phyloP scores from a whole-genome alignment of 37 sponge, comb jelly and placozoan species.

The Oopsacas minuta region DNA sequence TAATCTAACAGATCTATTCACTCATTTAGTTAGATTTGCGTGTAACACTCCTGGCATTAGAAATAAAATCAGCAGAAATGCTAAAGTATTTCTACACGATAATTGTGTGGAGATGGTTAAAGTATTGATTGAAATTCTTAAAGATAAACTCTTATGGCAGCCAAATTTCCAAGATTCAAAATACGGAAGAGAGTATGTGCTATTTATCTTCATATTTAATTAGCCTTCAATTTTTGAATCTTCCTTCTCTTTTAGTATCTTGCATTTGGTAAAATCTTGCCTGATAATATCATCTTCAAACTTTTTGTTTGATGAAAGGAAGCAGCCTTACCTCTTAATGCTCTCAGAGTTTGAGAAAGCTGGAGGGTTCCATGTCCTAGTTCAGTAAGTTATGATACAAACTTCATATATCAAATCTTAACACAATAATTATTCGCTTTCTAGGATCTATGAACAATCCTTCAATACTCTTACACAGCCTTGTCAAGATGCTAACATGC shows the following conservation, averaged over 20 bases:
- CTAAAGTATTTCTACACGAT: background rate
- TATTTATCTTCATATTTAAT: background rate
- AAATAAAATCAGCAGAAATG: background rate
- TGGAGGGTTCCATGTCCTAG: conserved; percentile 47
- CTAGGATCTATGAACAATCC: background rate
- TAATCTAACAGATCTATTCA: conserved; percentile 7
- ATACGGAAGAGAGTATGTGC: background rate
- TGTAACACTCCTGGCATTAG: background rate
- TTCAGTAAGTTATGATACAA: conserved; percentile 34
- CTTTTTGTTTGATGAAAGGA: conserved; percentile 82
- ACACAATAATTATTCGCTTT: background rate
- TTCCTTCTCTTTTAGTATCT: background rate
- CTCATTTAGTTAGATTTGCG: background rate
- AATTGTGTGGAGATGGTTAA: background rate
- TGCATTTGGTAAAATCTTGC: background rate
- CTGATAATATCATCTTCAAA: background rate
- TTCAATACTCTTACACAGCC: background rate
- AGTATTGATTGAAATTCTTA: background rate
- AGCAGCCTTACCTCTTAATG: conserved; percentile 78
- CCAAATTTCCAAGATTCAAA: background rate
- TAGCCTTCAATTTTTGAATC: background rate
- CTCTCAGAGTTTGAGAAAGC: conserved; percentile 57
- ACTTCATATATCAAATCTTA: background rate
- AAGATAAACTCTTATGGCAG: background rate
- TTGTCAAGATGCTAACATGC: background rate